A percentile compares a stretch with the other conserved stretches of the same genome.
Conservation (phyloP, 2,113 vertebrate genomes). For the Oryzias curvinotus region DNA sequence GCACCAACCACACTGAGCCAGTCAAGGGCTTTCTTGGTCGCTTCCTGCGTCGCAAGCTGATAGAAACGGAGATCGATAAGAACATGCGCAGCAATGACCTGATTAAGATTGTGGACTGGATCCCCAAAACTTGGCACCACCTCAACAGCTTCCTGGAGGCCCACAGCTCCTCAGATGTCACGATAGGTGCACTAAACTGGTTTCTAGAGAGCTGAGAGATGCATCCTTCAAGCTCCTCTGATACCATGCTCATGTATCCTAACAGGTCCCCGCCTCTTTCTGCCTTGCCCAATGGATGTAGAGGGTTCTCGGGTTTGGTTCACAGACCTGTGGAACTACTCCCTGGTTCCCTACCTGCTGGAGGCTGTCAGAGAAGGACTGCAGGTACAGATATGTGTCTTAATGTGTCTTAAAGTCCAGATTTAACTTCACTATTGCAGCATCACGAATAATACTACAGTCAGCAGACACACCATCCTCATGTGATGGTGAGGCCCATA, state of each 20-base stretch:
- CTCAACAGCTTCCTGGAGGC: conserved; percentile 95
- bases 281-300: conserved; percentile 94
- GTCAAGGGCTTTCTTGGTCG: conserved; percentile 96
- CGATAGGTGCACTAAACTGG: conserved; percentile 82
- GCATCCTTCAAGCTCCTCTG: background rate
- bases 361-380: conserved; percentile 97
- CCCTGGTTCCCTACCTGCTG: conserved; percentile 92
- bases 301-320: conserved; percentile 95
- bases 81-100: conserved; percentile 92
- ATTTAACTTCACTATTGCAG: no score
- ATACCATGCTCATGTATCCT: background rate
- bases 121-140: conserved; percentile 97
- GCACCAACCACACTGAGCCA: conserved; percentile 95
- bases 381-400: conserved; percentile 77
- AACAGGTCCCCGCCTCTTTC: conserved; percentile 91
- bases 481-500: no score
- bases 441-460: no score
- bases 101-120: conserved; percentile 97
- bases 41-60: conserved; percentile 91
- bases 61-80: conserved; percentile 91
- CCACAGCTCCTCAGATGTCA: conserved; percentile 96
- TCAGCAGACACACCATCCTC: no score
- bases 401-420: no score
- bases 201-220: background rate
- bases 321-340: conserved; percentile 98